Evolutionary conservation across 2,888 invertebrate genomes (phyloP).

Genomic region (Leptopilina myrica): DNA sequence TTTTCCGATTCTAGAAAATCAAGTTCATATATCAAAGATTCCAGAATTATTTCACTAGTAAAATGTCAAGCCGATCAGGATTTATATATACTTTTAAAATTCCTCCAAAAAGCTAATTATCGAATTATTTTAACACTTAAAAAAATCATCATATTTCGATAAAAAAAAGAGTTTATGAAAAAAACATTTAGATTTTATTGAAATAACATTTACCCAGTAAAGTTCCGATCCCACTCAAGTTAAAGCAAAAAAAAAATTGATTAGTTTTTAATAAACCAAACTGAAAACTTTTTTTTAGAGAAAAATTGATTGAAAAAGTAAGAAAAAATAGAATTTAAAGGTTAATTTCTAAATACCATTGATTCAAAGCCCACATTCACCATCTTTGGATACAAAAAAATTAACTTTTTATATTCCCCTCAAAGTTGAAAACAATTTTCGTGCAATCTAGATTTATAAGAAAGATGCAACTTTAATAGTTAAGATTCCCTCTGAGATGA

Average conservation of each 20-base stretch:
- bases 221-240: no score
- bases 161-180: no score
- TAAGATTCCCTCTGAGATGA: neutral
- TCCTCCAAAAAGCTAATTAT: neutral
- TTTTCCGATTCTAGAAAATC: slow-evolving; percentile 83
- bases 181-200: no score
- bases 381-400: neutral
- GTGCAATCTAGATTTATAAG: neutral
- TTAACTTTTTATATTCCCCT: neutral
- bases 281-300: no score
- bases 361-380: neutral
- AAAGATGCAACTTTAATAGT: neutral
- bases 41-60: neutral
- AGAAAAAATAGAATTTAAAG: no score
- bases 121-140: neutral
- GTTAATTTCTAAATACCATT: no score
- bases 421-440: neutral
- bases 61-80: slow-evolving; percentile 28
- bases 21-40: slow-evolving; percentile 22
- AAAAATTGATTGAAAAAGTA: no score
- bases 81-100: neutral
- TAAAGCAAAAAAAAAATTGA: no score
- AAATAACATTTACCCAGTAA: no score
- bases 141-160: no score
- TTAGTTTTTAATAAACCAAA: no score